A percentile compares a stretch with the other conserved stretches of the same genome.
These are phyloP conservation scores for Polydrusus pterygomalis DNA, from an alignment of 2,888 invertebrate genomes.

Conservation along the genomic window DNA sequence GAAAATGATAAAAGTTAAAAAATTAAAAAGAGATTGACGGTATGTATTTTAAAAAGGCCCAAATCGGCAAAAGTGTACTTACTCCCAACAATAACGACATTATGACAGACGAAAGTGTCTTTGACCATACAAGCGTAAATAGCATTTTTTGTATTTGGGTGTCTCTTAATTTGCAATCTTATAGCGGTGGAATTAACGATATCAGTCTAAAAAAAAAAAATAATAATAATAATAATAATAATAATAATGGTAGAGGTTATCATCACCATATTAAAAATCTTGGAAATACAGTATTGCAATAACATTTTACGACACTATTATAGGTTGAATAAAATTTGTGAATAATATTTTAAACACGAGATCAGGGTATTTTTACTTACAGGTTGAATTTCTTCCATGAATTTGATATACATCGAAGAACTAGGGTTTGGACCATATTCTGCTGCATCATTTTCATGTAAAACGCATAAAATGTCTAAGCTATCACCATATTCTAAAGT, in stretches of 20 bases:
- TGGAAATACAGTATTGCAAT: no score
- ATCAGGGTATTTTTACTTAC: conserved; percentile 59
- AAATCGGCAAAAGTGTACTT: conserved; percentile 66
- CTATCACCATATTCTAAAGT: conserved; percentile 77
- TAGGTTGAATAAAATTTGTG: no score
- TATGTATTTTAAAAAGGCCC: no score
- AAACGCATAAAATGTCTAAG: conserved; percentile 79
- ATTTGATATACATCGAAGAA: conserved; percentile 72
- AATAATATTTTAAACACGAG: no score
- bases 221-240: no score
- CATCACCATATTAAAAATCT: neutral
- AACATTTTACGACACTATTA: no score
- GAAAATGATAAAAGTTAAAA: conserved; percentile 20
- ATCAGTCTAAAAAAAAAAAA: conserved; percentile 68
- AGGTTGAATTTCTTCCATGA: conserved; percentile 69
- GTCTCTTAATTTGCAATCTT: conserved; percentile 74
- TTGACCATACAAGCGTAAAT: conserved; percentile 76
- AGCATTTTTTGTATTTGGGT: conserved; percentile 72
- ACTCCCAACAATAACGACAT: conserved; percentile 76
- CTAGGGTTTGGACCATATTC: conserved; percentile 74
- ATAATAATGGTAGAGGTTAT: conserved; percentile 69
- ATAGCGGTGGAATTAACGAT: conserved; percentile 79
- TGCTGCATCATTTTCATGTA: conserved; percentile 72
- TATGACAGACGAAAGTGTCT: conserved; percentile 72
- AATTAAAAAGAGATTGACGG: neutral